These are phyloP conservation scores for Akabosia matsudoensis DNA, from an alignment of 1,140 invertebrate genomes.

Conservation along the genomic window DNA sequence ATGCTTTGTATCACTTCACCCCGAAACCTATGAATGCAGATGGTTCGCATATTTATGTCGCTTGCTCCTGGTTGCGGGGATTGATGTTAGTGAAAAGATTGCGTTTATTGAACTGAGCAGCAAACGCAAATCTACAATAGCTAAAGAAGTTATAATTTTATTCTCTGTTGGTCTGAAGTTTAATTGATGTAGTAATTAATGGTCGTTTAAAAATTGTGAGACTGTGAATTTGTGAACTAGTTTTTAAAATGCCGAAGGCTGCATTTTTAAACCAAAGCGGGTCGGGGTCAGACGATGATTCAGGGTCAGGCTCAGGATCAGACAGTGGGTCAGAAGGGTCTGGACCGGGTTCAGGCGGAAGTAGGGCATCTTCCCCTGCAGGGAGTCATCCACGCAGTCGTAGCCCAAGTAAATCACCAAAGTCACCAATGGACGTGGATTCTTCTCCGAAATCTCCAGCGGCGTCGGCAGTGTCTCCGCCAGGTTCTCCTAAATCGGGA, in stretches of 20 bases:
- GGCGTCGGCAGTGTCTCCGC: neutral
- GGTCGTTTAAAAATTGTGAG: too few relatives aligned
- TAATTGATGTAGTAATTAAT: too few relatives aligned
- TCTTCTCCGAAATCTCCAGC: constrained; percentile 15
- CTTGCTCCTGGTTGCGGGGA: too few relatives aligned
- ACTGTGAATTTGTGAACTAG: neutral
- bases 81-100: too few relatives aligned
- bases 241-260: neutral
- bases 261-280: neutral
- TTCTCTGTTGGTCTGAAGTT: too few relatives aligned
- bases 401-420: neutral
- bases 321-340: constrained; percentile 8
- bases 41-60: too few relatives aligned
- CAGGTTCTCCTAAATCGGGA: neutral
- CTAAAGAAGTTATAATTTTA: too few relatives aligned
- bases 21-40: too few relatives aligned
- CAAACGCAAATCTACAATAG: too few relatives aligned
- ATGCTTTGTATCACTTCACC: too few relatives aligned
- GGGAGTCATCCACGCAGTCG: neutral
- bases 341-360: constrained; percentile 1
- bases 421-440: neutral
- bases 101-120: too few relatives aligned
- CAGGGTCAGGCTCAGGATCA: constrained; percentile 33
- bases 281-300: neutral
- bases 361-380: constrained; percentile 23